phyloP scores from a whole-genome alignment of 2,113 vertebrate genomes.

The Paedocypris sp. region DNA sequence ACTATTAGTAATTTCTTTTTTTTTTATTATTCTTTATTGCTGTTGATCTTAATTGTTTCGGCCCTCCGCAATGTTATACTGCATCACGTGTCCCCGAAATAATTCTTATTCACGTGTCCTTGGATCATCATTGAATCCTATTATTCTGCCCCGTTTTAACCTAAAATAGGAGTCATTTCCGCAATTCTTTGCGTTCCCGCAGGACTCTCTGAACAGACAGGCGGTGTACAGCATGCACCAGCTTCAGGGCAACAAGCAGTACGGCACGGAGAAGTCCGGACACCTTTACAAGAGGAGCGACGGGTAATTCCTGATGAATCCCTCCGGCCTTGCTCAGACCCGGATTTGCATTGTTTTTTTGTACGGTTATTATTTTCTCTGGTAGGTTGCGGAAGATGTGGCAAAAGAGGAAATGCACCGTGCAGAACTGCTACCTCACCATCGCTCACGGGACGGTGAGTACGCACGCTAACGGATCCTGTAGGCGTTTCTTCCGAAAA shows the following conservation, averaged over 20 bases:
- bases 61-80: no score
- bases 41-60: no score
- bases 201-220: constrained; percentile 54
- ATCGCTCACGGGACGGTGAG: constrained; percentile 60
- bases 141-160: no score
- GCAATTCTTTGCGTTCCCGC: not conserved
- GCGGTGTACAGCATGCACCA: constrained; percentile 58
- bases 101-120: no score
- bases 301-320: constrained; percentile 43
- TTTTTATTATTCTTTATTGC: no score
- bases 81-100: no score
- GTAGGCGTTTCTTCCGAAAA: not conserved
- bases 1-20: no score
- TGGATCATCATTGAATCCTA: no score
- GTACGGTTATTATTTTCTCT: constrained; percentile 4
- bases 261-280: constrained; percentile 53
- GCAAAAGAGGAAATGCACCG: constrained; percentile 61
- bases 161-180: not conserved
- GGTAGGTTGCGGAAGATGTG: constrained; percentile 60
- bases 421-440: constrained; percentile 62
- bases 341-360: no score
- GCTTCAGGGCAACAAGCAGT: constrained; percentile 58
- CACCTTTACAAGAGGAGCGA: constrained; percentile 61
- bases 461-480: not conserved
- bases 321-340: not conserved